These are phyloP conservation scores for Listronotus bonariensis DNA, from an alignment of 1,140 invertebrate species.

Conservation along the genomic window DNA sequence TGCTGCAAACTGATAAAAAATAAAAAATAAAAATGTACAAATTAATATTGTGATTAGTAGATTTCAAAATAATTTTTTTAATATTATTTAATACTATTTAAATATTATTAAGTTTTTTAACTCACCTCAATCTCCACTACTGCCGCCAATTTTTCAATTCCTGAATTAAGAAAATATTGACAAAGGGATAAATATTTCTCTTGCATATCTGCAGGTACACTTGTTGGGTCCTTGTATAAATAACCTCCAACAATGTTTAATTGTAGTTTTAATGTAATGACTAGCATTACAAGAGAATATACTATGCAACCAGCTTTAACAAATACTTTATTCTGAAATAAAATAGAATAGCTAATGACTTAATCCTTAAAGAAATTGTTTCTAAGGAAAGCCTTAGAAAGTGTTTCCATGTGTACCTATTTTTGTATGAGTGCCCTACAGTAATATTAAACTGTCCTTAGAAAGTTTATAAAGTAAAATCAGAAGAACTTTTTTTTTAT, in stretches of 20 bases:
- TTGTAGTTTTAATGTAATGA: constrained; percentile 80
- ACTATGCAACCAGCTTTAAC: constrained; percentile 72
- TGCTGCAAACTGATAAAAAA: too few relatives aligned
- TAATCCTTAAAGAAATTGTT: too few relatives aligned
- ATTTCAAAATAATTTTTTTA: constrained; percentile 4
- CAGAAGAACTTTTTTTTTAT: too few relatives aligned
- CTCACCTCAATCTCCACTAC: constrained; percentile 71
- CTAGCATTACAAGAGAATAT: constrained; percentile 81
- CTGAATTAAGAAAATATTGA: constrained; percentile 73
- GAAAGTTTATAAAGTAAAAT: too few relatives aligned
- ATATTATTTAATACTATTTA: neutral
- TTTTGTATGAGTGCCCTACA: too few relatives aligned
- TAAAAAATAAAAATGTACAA: too few relatives aligned
- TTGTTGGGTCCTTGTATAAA: constrained; percentile 72
- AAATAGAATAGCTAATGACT: constrained; percentile 14
- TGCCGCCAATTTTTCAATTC: constrained; percentile 67
- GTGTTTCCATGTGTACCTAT: too few relatives aligned
- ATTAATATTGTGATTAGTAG: too few relatives aligned
- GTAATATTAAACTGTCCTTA: too few relatives aligned
- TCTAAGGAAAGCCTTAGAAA: too few relatives aligned
- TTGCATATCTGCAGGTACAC: constrained; percentile 63
- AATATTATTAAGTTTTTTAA: constrained; percentile 2
- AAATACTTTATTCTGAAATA: constrained; percentile 63
- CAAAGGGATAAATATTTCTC: constrained; percentile 74
- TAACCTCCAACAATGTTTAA: constrained; percentile 87